Evolutionary conservation across 2,797 vertebrate species (phyloP), one percentile per base, ranked within the genome.

Genomic region (Macroramphosus scolopax): DNA sequence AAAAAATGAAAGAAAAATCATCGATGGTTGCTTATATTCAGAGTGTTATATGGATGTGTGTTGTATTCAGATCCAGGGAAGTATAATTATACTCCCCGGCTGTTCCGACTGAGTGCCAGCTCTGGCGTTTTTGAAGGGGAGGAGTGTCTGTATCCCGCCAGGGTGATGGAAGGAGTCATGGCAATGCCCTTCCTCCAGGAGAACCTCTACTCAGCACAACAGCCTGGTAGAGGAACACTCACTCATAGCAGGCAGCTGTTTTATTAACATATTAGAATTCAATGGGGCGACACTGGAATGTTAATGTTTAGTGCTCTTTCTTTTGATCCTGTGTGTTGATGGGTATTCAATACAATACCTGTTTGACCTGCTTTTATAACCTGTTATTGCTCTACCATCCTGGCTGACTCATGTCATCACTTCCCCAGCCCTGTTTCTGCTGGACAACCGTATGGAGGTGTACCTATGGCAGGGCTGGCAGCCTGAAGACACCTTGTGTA

Each of bases 381-480:
- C n/a, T n/a, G n/a, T n/a, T n/a, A n/a, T n/a, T n/a, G n/a, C n/a
- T n/a, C n/a, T n/a, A n/a, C n/a, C n/a, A n/a, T n/a, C n/a, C n/a
- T n/a, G n/a, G n/a, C n/a, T n/a, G 20, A 22, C 6, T 6, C 20
- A 0, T 39, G 4, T 5, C 17, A 0, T 15, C 29, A 0, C 22
- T 6, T 20, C 32, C 14, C 6, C 62, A 92, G 91, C 89, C 4
- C 49, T 91, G 34, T 92, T 91, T 64, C 63, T 92, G 63, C 60
- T 91, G 57, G 91, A 92, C 61, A 92, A 92, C 76, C 89, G 82
- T 7, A 88, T 91, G 88, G 91, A 92, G 80, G 90, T 91, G 63
- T 92, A 92, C 72, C 83, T 92, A 76, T 92, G 91, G 91, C 91
- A 92, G 75, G 91, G 91, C 63, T 76, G 73, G 74, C 78, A 88